These are phyloP conservation scores for Crypturellus undulatus DNA, from an alignment of 2,113 vertebrate genomes.

Conservation along the genomic window DNA sequence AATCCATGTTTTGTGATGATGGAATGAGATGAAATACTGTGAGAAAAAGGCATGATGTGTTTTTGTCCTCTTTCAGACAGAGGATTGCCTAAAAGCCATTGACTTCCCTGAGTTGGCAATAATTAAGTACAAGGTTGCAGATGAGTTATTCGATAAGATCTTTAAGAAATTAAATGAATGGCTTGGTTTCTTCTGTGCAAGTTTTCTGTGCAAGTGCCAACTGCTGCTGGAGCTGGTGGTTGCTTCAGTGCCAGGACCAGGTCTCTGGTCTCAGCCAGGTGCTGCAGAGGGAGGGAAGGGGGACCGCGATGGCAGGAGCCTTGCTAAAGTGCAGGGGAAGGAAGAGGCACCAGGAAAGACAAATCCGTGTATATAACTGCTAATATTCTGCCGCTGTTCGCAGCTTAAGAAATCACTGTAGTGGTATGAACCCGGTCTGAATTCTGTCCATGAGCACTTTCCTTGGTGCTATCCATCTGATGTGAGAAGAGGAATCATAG, in stretches of 20 bases:
- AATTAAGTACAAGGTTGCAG: neutral
- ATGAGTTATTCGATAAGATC: neutral
- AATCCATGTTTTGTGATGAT: neutral
- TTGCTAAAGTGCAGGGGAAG: neutral
- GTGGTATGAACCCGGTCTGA: neutral
- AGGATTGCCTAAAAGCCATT: neutral
- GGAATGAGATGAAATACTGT: neutral
- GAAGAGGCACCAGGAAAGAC: neutral
- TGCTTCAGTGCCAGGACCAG: neutral
- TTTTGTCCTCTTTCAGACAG: neutral
- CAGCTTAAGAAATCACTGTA: neutral
- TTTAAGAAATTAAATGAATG: neutral
- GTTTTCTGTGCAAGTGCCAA: neutral
- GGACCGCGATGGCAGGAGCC: neutral
- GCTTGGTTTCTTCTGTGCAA: neutral
- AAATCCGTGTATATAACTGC: neutral
- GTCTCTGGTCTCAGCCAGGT: neutral
- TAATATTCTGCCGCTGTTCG: neutral
- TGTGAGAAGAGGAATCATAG: slow-evolving; percentile 19
- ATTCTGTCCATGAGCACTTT: neutral
- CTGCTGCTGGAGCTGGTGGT: neutral
- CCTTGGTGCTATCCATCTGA: neutral
- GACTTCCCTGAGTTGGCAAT: neutral
- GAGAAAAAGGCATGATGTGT: neutral
- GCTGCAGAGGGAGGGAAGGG: neutral